These are phyloP conservation scores for Cladorhizidae sp. DNA, from an alignment of 37 sponge, comb jelly and placozoan species.

Conservation along the genomic window DNA sequence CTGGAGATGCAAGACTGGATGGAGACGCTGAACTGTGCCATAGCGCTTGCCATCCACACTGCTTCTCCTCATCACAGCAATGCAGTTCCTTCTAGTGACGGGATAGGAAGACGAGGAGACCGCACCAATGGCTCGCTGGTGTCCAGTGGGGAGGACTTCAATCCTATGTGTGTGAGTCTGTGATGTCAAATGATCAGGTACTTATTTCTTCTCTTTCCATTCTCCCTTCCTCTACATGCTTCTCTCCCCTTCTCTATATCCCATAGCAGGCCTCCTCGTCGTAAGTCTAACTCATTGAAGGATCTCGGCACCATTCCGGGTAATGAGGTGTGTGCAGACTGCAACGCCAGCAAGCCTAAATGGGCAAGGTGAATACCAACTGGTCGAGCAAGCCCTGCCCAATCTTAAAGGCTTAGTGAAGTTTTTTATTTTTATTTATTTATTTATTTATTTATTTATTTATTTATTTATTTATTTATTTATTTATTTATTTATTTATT, in stretches of 20 bases:
- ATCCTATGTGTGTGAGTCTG: too few relatives aligned
- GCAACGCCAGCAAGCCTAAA: constrained; percentile 71
- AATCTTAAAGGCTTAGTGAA: too few relatives aligned
- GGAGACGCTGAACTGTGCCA: constrained; percentile 48
- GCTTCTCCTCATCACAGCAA: not conserved
- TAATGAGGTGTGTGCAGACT: constrained; percentile 87
- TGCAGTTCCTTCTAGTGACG: not conserved
- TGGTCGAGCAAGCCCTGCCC: too few relatives aligned
- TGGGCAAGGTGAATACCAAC: constrained; percentile 89
- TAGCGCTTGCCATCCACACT: constrained; percentile 32
- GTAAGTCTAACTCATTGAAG: constrained; percentile 34
- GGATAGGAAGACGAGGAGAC: not conserved
- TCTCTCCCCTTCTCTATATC: too few relatives aligned
- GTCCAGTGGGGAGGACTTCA: not conserved
- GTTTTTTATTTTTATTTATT: too few relatives aligned
- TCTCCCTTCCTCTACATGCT: too few relatives aligned
- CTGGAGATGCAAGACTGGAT: constrained; percentile 60
- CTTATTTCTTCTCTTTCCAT: too few relatives aligned
- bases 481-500: too few relatives aligned
- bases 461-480: too few relatives aligned
- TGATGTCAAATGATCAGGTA: too few relatives aligned
- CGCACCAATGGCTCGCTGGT: not conserved
- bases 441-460: too few relatives aligned
- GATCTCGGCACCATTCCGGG: constrained; percentile 77
- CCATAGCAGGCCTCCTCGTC: constrained; percentile 7